Evolutionary conservation across 1,140 invertebrate genomes (phyloP), one percentile per base, ranked within the genome.

Genomic region (Drosophila nigromelanica): DNA sequence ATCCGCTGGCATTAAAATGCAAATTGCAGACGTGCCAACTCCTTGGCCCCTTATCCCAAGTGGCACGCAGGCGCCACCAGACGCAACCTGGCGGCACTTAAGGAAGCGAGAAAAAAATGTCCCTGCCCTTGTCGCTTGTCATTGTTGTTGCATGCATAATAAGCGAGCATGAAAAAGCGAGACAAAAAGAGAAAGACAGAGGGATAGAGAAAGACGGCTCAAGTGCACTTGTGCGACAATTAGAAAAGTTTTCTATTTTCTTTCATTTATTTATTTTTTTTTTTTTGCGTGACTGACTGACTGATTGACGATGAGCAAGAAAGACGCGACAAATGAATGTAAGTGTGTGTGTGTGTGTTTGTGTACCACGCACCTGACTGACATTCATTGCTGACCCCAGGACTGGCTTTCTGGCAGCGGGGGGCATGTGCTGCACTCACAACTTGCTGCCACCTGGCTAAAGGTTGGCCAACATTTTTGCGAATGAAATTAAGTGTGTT

Each of bases 111-210:
- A 18, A 58, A 33, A 77, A 81, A 78, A 81, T 69, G 74, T 87
- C 14, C 40, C 82, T 81, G 74, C 62, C 78, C 74, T 80, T 81
- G 81, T 85, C 68, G 73, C 62, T 55, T 85, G 76, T 54, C 76
- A 76, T 80, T 80, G 80, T 73, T 61, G 73, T 47, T 80, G 82
- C 81, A 87, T 85, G 82, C 78, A 85, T 86, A 85, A 85, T 85
- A 70, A 66, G 78, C 83, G 30, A 35, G 42, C 52, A 42, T 45
- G 43, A 30, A 40, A 27, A 10, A 43, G 55, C 40, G 12, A 56
- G 37, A 30, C 10, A 64, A 33, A 33, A 15, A 30, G 24, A 39
- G 7, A 52, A 54, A 58, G 11, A 11, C n/a, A 14, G 35, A 12
- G 18, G 7, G n/a, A 18, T 15, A 10, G 18, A 12, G 12, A 11